Conservation (phyloP, 2,797 vertebrate species). For the Hydrolagus colliei region DNA sequence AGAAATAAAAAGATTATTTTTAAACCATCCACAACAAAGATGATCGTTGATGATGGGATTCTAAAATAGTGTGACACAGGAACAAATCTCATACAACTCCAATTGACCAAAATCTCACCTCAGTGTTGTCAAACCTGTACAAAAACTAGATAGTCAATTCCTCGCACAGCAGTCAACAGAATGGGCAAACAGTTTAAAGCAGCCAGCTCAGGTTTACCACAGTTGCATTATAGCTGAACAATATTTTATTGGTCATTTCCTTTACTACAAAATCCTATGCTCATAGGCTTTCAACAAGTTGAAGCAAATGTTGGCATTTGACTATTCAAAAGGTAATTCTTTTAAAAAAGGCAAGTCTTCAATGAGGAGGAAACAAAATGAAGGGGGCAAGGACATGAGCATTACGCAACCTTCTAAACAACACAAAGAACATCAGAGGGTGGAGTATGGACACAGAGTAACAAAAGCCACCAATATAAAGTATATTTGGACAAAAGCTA, state of each 20-base stretch:
- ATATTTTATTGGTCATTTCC: background rate
- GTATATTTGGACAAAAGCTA: conserved; percentile 33
- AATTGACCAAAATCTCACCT: background rate
- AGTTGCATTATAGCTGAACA: background rate
- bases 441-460: background rate
- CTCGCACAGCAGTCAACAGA: background rate
- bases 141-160: conserved; percentile 11
- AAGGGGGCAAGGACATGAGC: conserved; percentile 6
- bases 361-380: background rate
- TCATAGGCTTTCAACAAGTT: background rate
- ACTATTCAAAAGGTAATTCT: conserved; percentile 24
- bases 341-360: background rate
- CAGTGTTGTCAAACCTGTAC: background rate
- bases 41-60: background rate
- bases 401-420: conserved; percentile 24
- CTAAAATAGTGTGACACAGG: background rate
- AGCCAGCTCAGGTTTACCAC: background rate
- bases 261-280: background rate
- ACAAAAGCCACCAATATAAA: conserved; percentile 11
- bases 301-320: conserved; percentile 14
- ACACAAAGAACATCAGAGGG: background rate
- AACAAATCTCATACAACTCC: conserved; percentile 11
- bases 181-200: background rate
- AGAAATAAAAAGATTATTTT: conserved; percentile 13
- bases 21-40: background rate